Conservation (phyloP, 1,140 invertebrate genomes). For the Drosophila albomicans region DNA sequence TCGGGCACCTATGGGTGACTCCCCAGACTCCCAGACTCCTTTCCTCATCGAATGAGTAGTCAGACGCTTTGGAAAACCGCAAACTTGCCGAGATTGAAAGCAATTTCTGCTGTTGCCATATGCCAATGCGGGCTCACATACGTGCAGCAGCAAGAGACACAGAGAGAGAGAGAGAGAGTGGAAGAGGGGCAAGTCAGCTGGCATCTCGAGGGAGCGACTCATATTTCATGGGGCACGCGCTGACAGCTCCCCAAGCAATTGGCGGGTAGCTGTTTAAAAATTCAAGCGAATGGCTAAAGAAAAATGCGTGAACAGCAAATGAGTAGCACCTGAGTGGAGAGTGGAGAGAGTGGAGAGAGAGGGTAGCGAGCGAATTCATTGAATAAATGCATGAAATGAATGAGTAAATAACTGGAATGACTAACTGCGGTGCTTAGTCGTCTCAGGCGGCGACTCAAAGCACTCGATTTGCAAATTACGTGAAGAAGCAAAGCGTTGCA, state of each 20-base stretch:
- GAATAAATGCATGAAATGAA: slow-evolving; percentile 82
- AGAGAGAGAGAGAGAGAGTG: neutral
- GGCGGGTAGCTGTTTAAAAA: slow-evolving; percentile 65
- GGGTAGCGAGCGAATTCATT: slow-evolving; percentile 43
- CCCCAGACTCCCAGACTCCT: neutral
- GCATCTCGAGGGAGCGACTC: slow-evolving; percentile 20
- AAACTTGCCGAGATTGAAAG: slow-evolving; percentile 52
- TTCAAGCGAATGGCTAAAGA: slow-evolving; percentile 52
- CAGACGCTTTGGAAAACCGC: slow-evolving; percentile 18
- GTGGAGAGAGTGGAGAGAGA: neutral
- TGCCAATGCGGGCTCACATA: slow-evolving; percentile 12
- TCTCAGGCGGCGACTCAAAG: slow-evolving; percentile 19
- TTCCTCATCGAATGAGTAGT: no score
- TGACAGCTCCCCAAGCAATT: slow-evolving; percentile 69
- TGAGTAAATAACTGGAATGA: slow-evolving; percentile 78
- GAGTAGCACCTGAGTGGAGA: slow-evolving; percentile 61
- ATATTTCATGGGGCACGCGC: slow-evolving; percentile 67
- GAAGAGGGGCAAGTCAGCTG: slow-evolving; percentile 6
- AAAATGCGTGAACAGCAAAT: slow-evolving; percentile 68
- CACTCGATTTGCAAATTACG: slow-evolving; percentile 37
- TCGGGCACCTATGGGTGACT: neutral
- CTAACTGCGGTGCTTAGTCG: slow-evolving; percentile 69
- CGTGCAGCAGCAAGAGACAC: neutral
- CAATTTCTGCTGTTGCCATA: slow-evolving; percentile 51
- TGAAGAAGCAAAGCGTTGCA: neutral